Evolutionary conservation across 2,888 invertebrate genomes (phyloP).

Genomic region (Cheilosia soror): DNA sequence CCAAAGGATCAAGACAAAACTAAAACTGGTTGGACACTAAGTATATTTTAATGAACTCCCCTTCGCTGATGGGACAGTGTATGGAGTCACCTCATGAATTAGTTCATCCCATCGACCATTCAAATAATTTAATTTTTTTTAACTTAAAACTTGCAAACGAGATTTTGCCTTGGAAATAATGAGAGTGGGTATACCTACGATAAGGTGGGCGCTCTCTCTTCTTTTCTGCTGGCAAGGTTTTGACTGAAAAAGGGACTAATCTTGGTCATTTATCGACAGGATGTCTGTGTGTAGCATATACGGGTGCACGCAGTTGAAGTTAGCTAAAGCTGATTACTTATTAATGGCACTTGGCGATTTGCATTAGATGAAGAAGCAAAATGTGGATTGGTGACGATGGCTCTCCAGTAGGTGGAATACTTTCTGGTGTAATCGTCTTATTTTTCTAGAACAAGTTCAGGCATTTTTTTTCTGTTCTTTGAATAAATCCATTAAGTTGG

Average conservation of each 20-base stretch:
- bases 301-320: constrained; percentile 51
- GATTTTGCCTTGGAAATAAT: not conserved
- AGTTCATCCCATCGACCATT: constrained; percentile 39
- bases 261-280: constrained; percentile 58
- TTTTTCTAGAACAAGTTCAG: constrained; percentile 4
- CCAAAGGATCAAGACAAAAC: constrained; percentile 40
- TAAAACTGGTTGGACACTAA: constrained; percentile 63
- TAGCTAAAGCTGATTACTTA: constrained; percentile 61
- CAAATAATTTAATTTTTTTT: constrained; percentile 17
- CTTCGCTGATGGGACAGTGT: constrained; percentile 17
- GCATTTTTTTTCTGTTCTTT: not conserved
- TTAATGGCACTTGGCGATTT: constrained; percentile 63
- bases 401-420: constrained; percentile 5
- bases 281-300: constrained; percentile 1
- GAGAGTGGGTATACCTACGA: constrained; percentile 10
- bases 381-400: not conserved
- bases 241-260: constrained; percentile 56
- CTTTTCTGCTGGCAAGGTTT: not conserved
- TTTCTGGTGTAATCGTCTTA: constrained; percentile 24
- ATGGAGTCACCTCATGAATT: constrained; percentile 65
- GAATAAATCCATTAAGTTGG: constrained; percentile 47
- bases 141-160: constrained; percentile 15
- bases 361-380: constrained; percentile 37
- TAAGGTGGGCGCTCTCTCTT: constrained; percentile 11
- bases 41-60: constrained; percentile 70